Percentiles rank a stretch among this genome's conserved stretches.
Evolutionary conservation across 2,888 invertebrate genomes (phyloP).

Genomic region (Phania funesta): DNA sequence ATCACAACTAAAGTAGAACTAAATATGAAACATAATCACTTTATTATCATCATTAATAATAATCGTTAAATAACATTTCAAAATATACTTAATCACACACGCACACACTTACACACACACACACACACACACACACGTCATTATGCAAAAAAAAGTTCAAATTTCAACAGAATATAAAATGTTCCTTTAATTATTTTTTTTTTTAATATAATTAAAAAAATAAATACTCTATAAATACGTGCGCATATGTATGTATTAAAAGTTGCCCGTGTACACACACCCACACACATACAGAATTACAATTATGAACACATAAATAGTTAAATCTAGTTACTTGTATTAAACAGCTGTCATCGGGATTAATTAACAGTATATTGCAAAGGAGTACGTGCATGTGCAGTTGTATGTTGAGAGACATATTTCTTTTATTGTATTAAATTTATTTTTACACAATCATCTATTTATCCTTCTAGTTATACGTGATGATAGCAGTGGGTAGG

Average conservation of each 20-base stretch:
- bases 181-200: not conserved
- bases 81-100: constrained; percentile 4
- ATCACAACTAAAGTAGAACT: constrained; percentile 14
- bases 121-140: not conserved
- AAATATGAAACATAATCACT: constrained; percentile 29
- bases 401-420: too few relatives aligned
- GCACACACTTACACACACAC: not conserved
- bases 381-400: not conserved
- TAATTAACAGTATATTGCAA: constrained; percentile 11
- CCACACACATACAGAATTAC: not conserved
- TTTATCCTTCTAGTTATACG: too few relatives aligned
- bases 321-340: not conserved
- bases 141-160: not conserved
- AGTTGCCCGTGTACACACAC: not conserved
- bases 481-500: too few relatives aligned
- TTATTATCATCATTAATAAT: constrained; percentile 11
- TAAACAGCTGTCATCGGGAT: constrained; percentile 22
- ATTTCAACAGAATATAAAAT: not conserved
- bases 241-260: too few relatives aligned
- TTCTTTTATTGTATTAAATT: too few relatives aligned
- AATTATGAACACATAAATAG: not conserved
- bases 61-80: constrained; percentile 5
- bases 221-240: not conserved
- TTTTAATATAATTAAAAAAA: not conserved
- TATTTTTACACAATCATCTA: too few relatives aligned